phyloP scores from a whole-genome alignment of 2,797 vertebrate genomes.

The Anableps anableps region DNA sequence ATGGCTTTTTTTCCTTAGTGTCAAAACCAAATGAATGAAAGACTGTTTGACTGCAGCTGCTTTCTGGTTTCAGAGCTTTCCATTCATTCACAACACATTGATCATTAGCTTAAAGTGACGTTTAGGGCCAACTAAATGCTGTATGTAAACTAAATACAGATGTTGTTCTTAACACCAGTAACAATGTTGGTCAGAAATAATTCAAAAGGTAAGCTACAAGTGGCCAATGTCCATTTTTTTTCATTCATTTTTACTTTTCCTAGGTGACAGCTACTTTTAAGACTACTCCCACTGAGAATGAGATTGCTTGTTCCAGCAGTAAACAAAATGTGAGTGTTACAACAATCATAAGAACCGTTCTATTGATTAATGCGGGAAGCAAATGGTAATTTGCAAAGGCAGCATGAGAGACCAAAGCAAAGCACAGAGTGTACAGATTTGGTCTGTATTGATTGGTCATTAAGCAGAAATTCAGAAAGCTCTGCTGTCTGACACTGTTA shows the following conservation, averaged over 20 bases:
- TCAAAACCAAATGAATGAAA: too few species aligned
- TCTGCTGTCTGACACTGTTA: slow-evolving; percentile 63
- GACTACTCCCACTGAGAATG: slow-evolving; percentile 9
- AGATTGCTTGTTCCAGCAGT: slow-evolving; percentile 12
- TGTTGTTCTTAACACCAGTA: neutral
- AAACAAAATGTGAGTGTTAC: slow-evolving; percentile 2
- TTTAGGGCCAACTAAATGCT: too few species aligned
- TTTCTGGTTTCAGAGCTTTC: too few species aligned
- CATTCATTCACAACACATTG: too few species aligned
- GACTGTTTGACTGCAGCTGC: too few species aligned
- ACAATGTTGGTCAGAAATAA: too few species aligned
- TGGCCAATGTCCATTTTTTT: too few species aligned
- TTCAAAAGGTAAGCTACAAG: neutral
- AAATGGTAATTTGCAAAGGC: slow-evolving; percentile 32
- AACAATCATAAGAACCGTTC: slow-evolving; percentile 23
- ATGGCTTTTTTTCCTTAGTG: too few species aligned
- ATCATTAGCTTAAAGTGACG: too few species aligned
- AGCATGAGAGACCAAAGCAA: slow-evolving; percentile 32
- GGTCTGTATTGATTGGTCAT: slow-evolving; percentile 55
- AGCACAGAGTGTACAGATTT: slow-evolving; percentile 27
- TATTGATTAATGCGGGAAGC: slow-evolving; percentile 31
- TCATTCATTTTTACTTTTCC: slow-evolving; percentile 12
- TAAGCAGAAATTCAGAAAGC: slow-evolving; percentile 68
- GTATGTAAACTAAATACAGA: neutral
- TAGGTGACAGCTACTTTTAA: slow-evolving; percentile 23